Conservation (phyloP, 2,888 invertebrate genomes). For the Drosophila neutralis region DNA sequence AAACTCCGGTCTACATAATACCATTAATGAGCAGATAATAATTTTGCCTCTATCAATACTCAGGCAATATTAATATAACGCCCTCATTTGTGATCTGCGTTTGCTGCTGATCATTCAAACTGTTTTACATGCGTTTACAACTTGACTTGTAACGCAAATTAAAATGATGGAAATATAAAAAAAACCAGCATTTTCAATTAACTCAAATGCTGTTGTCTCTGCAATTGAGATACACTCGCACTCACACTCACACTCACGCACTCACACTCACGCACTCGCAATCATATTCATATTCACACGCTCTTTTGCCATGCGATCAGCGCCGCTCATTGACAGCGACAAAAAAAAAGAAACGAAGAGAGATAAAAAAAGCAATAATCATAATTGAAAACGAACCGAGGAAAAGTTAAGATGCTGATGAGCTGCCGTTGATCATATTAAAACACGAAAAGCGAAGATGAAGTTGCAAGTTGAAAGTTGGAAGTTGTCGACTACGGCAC, state of each 20-base stretch:
- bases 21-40: background rate
- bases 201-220: conserved; percentile 68
- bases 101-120: conserved; percentile 41
- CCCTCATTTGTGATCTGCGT: conserved; percentile 13
- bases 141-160: conserved; percentile 57
- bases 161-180: conserved; percentile 54
- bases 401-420: conserved; percentile 75
- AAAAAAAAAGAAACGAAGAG: conserved; percentile 16
- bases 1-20: background rate
- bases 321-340: conserved; percentile 52
- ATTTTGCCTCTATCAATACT: background rate
- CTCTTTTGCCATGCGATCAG: conserved; percentile 78
- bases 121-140: conserved; percentile 31
- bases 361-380: conserved; percentile 33
- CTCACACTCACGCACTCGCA: conserved; percentile 2
- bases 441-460: conserved; percentile 61
- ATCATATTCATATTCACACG: conserved; percentile 70
- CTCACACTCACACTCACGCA: conserved; percentile 16
- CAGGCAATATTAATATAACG: background rate
- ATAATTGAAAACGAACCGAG: conserved; percentile 62
- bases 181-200: conserved; percentile 65
- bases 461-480: conserved; percentile 37
- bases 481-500: conserved; percentile 33
- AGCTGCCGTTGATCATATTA: conserved; percentile 78
- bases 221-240: conserved; percentile 54